Evolutionary conservation across 1,140 invertebrate genomes (phyloP), one percentile per base, ranked within the genome.

Genomic region (Drosophila elegans): DNA sequence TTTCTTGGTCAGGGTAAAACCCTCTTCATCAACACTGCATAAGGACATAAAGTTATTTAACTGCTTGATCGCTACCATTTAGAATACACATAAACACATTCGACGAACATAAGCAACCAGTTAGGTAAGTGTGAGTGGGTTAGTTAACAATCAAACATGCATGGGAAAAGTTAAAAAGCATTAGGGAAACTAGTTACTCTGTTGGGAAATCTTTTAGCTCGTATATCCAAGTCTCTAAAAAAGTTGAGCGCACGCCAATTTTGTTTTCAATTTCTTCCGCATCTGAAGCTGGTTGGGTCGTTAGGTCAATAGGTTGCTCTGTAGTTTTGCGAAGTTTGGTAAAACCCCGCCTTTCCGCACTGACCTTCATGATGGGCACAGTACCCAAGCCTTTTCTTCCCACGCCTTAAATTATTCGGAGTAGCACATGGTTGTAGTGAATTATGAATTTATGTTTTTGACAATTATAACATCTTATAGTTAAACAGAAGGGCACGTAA

Each of bases 1-100:
- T 49, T 91, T 92, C 44, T 88, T 91, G 0, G 39, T 55, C 44
- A 93, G 93, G 36, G 94, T 93, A 5, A 89, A 76, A 0, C 46
- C 68, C 0, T 74, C 67, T 0, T 9, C 66, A 29, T 76, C 76
- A 3, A 74, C 64, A n/a, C 81, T 91, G 25, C 9, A 2, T 16
- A 51, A 16, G 4, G 9, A 11, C 1, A 21, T 25, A 9, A 9
- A 29, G 9, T 6, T 0, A 11, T 32, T 71, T 57, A 71, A 34
- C 13, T 6, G 44, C 1, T 13, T 2, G 0, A 16, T 21, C 7
- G 3, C 9, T 27, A 2, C 3, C 0, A 38, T 7, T 27, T 10
- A 0, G 25, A n/a, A 4, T 2, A 11, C 4, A 0, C 4, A 38
- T 13, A 38, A 36, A 66, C 5, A 68, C 13, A 44, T 12, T 32